These are phyloP conservation scores for Gonioctena quinquepunctata DNA, from an alignment of 1,140 invertebrate genomes.

Conservation along the genomic window DNA sequence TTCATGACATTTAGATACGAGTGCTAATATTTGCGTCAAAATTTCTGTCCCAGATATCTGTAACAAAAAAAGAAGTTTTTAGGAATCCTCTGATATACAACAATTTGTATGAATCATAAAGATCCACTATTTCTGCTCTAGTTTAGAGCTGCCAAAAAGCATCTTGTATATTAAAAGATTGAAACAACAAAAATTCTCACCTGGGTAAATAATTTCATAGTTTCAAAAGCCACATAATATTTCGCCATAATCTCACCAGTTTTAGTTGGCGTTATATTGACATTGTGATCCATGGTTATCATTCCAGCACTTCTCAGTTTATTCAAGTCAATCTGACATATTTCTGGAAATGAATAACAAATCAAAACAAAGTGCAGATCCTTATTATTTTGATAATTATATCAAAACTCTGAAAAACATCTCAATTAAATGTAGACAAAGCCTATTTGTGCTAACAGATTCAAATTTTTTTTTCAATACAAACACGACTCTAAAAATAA, in stretches of 20 bases:
- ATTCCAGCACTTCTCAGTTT: slow-evolving; percentile 59
- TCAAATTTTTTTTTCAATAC: too few relatives aligned
- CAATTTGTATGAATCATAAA: too few relatives aligned
- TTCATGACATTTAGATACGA: slow-evolving; percentile 62
- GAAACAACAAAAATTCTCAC: slow-evolving; percentile 35
- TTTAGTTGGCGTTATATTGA: slow-evolving; percentile 60
- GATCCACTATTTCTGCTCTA: too few relatives aligned
- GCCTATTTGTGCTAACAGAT: too few relatives aligned
- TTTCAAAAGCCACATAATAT: slow-evolving; percentile 66
- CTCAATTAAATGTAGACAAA: too few relatives aligned
- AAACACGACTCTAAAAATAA: too few relatives aligned
- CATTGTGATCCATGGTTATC: slow-evolving; percentile 58
- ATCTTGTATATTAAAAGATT: background rate
- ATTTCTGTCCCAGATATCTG: slow-evolving; percentile 56
- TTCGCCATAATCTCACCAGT: slow-evolving; percentile 67
- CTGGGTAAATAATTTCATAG: slow-evolving; percentile 63
- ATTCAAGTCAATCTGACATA: slow-evolving; percentile 64
- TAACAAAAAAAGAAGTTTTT: too few relatives aligned
- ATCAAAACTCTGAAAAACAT: too few relatives aligned
- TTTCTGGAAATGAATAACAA: slow-evolving; percentile 45
- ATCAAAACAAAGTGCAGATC: background rate
- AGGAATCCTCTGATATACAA: too few relatives aligned
- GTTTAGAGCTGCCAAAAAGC: too few relatives aligned
- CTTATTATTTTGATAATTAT: too few relatives aligned
- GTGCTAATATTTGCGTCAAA: slow-evolving; percentile 53